Base-by-base conservation (phyloP, 2,113 vertebrate genomes). In the Glaucidium brasilianum region DNA sequence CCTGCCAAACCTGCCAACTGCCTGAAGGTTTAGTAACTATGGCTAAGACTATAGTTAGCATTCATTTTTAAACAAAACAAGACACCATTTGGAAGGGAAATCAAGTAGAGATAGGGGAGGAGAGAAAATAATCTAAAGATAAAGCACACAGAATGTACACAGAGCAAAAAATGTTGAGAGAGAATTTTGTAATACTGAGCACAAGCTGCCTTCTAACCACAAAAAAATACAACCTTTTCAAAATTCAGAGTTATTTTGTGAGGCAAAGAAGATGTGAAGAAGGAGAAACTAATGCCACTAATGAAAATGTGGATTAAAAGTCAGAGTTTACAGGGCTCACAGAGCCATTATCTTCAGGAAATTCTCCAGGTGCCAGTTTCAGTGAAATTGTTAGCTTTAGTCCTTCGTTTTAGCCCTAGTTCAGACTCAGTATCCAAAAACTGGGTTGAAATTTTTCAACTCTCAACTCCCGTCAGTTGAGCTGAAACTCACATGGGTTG, bases 401-500 rank as follows among this genome's bases (percentile, higher is more conserved):
- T 49, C 41, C 47, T 79, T 37, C 30, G 41, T 41, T 63, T 78
- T 50, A 45, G 26, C 29, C 47, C 71, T 39, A 20, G n/a, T 62
- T 35, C 66, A 63, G 37, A 27, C 32, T 56, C 75, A 25, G 39
- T 2, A 62, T 39, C 80, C 66, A 60, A 88, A 59, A 67, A 30
- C 15, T 8, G 16, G 22, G 5, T 43, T 50, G 78, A 56, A 63
- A 41, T 17, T 37, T n/a, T 62, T 56, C 27, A 32, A 0, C 11
- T 68, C 53, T 22, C 32, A 62, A 22, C 19, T 80, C 9, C 3
- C 9, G 53, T 98, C 97, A 98, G 95, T 97, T 96, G 64, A 98
- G 88, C 89, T 98, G 98, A 89, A 99, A 98, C 90, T 98, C 98
- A 32, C 99, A 99, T 5, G 97, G 98, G 86, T 98, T 98, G 82